Evolutionary conservation across 2,888 invertebrate genomes (phyloP), one percentile per base, ranked within the genome.

Genomic region (Chymomyza caudatula): DNA sequence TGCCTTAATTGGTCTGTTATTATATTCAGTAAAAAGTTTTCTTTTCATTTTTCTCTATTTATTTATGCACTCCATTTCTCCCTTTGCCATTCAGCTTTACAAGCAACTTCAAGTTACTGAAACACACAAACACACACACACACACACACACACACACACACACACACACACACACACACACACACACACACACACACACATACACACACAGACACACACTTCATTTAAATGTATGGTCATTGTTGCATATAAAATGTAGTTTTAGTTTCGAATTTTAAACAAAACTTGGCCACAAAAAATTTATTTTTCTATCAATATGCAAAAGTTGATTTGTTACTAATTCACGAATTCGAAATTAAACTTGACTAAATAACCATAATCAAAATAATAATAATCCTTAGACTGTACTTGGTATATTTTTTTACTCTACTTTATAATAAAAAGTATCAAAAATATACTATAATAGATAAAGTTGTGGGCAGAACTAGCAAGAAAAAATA

Each of bases 311-410:
- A 66, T 67, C 75, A 80, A 75, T 77, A 79, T 77, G 57, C 57
- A 53, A 63, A 74, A 83, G 83, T 79, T 81, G 79, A 79, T 84
- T 80, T 80, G 76, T 83, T 78, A 81, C 81, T 79, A 83, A 83
- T 79, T 79, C 78, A 71, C 60, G 59, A 71, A 78, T 81, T 84
- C 74, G 76, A 76, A 84, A 80, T 76, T 78, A 77, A 52, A 67
- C 82, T 74, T 80, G 69, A 81, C 81, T 81, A 80, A 84, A 69
- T 79, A 80, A 79, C n/a, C n/a, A n/a, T 83, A 68, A 77, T 69
- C 64, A 69, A 75, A 60, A 43, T 44, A 37, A 37, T 37, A 1
- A 3, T 37, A 37, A 11, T 37, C 8, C 29, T 23, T 53, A 23
- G 19, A 53, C 49, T 53, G 57, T 60, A 15, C 60, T 42, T 29